Base-by-base conservation (phyloP, 2,113 vertebrate genomes). In the Bos javanicus region DNA sequence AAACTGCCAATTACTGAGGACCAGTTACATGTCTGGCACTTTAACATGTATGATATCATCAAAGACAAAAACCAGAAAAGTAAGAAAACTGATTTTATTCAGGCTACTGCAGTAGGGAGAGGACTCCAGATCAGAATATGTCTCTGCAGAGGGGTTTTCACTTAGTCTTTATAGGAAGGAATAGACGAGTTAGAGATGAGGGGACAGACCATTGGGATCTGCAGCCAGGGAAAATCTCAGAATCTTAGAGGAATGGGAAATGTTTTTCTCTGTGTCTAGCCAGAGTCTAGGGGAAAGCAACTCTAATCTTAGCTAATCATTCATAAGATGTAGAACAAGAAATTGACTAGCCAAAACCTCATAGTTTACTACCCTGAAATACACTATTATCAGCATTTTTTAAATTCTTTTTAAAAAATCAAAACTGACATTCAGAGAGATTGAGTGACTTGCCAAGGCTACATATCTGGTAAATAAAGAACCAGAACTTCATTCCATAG, bases 291-390 rank as follows among this genome's bases (percentile, higher is more conserved):
- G 33, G n/a, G 3, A 81, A 86, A 92, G 23, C 25, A 87, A 17
- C 76, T 94, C 15, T 78, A 90, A 48, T 94, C 15, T 87, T 90
- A 46, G 52, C 56, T 94, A 39, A 91, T 96, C 23, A 54, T 13
- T 84, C 43, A 50, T 39, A 54, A 92, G 28, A 95, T 23, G 62
- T 82, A 90, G 50, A 95, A 71, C 10, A 71, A 54, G 11, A 95
- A 59, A 14, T 54, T 98, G n/a, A 82, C 48, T 88, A 64, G 54
- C 95, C 43, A 59, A 84, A 98, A 85, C 54, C n/a, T 95, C 85
- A 67, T 15, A 46, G 28, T 95, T 39, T 25, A 74, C 67, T 84
- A 56, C 54, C 91, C 43, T 88, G 21, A 93, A 95, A 86, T 59
- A 48, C 74, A 74, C 7, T 59, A 33, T 90, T 56, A 90, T 86